phyloP scores from a whole-genome alignment of 2,113 vertebrate species.

The Hemibagrus wyckioides region DNA sequence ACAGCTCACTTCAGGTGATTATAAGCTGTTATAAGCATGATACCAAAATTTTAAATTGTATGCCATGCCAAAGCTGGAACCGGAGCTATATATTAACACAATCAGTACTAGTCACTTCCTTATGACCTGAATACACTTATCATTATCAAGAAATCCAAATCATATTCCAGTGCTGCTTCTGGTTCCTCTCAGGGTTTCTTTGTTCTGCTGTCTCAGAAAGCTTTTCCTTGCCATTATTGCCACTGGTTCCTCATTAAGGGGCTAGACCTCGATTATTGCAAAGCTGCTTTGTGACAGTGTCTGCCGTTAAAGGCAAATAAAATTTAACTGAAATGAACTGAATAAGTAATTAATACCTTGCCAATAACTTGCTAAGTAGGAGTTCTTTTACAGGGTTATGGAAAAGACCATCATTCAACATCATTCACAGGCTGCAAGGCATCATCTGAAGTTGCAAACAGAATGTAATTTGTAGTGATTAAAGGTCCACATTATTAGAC shows the following conservation, averaged over 20 bases:
- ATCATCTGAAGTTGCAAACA: not conserved
- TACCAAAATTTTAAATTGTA: not conserved
- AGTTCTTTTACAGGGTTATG: not conserved
- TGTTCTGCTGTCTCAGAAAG: not conserved
- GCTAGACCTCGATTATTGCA: not conserved
- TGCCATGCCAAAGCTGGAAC: not conserved
- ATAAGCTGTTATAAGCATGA: not conserved
- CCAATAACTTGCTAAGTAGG: not conserved
- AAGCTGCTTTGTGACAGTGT: not conserved
- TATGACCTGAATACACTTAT: not conserved
- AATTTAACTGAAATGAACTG: not conserved
- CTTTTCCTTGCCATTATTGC: not conserved
- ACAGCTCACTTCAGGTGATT: not conserved
- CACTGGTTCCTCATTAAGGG: not conserved
- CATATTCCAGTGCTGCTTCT: not conserved
- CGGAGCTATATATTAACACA: not conserved
- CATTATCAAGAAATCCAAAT: not conserved
- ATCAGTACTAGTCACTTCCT: not conserved
- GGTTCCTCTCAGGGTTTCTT: not conserved
- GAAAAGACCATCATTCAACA: not conserved
- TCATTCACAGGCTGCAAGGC: not conserved
- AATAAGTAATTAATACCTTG: not conserved
- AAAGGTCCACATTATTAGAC: not conserved
- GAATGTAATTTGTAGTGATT: slow-evolving; percentile 2
- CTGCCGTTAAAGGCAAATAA: not conserved